These are phyloP conservation scores for Crepidodera aurea DNA, from an alignment of 2,888 invertebrate genomes.

Conservation along the genomic window DNA sequence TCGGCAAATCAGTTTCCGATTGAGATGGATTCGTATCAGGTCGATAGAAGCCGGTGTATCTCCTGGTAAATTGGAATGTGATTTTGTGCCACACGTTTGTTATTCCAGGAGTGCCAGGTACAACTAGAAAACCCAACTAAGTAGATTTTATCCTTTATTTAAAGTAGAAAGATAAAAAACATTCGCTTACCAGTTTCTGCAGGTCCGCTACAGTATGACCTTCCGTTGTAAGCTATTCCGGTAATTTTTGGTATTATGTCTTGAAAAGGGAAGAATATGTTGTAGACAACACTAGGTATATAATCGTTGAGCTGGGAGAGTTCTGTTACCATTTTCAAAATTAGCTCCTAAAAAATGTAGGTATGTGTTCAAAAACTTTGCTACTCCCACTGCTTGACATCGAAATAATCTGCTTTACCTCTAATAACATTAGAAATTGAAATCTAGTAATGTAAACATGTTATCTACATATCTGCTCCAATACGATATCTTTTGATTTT, in stretches of 20 bases:
- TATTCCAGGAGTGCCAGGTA: slow-evolving; percentile 41
- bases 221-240: slow-evolving; percentile 48
- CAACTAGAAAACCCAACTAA: slow-evolving; percentile 32
- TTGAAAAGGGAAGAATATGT: slow-evolving; percentile 48
- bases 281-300: slow-evolving; percentile 39
- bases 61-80: slow-evolving; percentile 30
- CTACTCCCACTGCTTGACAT: no score
- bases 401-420: no score
- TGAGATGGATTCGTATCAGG: slow-evolving; percentile 10
- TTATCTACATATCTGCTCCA: no score
- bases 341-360: slow-evolving; percentile 48
- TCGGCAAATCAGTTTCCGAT: slow-evolving; percentile 32
- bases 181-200: slow-evolving; percentile 46
- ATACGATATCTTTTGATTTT: no score
- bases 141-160: neutral
- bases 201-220: slow-evolving; percentile 49
- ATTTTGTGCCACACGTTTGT: slow-evolving; percentile 44
- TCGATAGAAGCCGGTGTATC: slow-evolving; percentile 9
- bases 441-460: no score
- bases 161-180: neutral
- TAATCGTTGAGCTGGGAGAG: slow-evolving; percentile 37
- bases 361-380: no score
- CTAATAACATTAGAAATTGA: no score
- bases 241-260: slow-evolving; percentile 52
- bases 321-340: slow-evolving; percentile 43